Base-by-base conservation (phyloP, 1,140 invertebrate species). In the Diabrotica virgifera region DNA sequence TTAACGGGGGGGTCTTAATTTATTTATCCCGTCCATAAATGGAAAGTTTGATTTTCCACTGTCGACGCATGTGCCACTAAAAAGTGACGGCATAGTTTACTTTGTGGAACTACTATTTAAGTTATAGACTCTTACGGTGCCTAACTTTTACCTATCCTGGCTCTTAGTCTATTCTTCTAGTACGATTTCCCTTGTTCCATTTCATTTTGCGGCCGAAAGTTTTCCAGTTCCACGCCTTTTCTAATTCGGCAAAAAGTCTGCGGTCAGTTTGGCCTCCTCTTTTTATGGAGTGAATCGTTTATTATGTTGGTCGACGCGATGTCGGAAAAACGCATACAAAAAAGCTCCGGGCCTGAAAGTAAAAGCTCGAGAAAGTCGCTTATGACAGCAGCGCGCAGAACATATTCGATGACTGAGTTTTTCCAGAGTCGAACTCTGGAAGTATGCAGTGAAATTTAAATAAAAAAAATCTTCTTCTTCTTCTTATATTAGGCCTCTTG, bases 261-360 rank as follows among this genome's bases (percentile, higher is more conserved):
- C 53, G 53, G 53, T 55, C 53, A 55, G 24, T 55, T 36, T 55
- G 12, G 53, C 12, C n/a, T 36, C 24, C 53, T 36, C 24, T 55
- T 55, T 55, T 14, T 24, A 24, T 24, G 24, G 12, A 24, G 12
- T 9, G 53, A 55, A 55, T 36, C 53, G 35, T 55, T 55, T 55
- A 55, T 55, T 55, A 55, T 46, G 40, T 46, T 46, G 40, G 8
- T 55, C 24, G 53, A 14, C 53, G 24, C 8, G 53, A 14, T 36
- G 53, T 55, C 53, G 53, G 24, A 55, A 55, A 55, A 55, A 55
- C 53, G 53, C 53, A 55, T 55, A 55, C 53, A 55, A 55, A 55
- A 55, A 55, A 9, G 12, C 10, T 14, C 12, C 10, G 5, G 53
- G 13, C 13, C 40, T n/a, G n/a, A 46, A 55, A 14, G 12, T 14